A percentile compares a stretch with the other conserved stretches of the same genome.
Evolutionary conservation across 2,113 vertebrate genomes (phyloP).

Genomic region (Platanista minor): DNA sequence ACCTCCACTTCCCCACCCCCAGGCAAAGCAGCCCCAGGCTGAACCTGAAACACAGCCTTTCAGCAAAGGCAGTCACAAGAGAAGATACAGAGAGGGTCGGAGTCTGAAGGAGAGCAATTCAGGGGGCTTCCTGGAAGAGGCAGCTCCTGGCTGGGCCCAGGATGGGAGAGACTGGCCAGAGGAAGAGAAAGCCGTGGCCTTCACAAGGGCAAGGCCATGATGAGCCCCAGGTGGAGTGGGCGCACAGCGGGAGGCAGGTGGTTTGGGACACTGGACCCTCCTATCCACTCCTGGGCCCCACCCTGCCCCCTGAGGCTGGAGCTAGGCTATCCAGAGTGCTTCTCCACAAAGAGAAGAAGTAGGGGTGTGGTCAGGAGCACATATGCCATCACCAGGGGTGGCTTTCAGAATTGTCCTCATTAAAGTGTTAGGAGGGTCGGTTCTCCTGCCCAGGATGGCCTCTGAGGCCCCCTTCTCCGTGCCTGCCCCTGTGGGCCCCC

Average conservation of each 20-base stretch:
- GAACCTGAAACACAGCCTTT: not conserved
- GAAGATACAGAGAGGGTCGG: rapidly evolving
- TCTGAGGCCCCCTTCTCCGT: rapidly evolving
- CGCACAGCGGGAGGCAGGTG: not conserved
- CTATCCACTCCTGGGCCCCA: not conserved
- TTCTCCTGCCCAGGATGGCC: not conserved
- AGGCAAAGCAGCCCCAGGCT: not conserved
- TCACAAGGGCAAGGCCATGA: rapidly evolving
- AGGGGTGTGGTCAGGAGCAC: too few relatives aligned
- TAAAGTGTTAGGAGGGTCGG: not conserved
- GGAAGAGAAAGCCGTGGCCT: not conserved
- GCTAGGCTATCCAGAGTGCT: not conserved
- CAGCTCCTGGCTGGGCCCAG: not conserved
- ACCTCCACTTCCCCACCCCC: not conserved
- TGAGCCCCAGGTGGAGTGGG: not conserved
- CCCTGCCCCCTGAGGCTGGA: not conserved
- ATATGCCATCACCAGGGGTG: rapidly evolving
- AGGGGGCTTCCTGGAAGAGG: not conserved
- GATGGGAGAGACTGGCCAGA: not conserved
- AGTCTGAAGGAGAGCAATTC: not conserved
- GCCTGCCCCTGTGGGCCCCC: not conserved
- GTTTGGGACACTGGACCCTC: not conserved
- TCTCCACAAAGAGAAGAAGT: not conserved
- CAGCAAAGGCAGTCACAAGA: not conserved
- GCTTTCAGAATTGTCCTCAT: not conserved